Evolutionary conservation across 2,888 invertebrate species (phyloP).

Genomic region (Cephus spinipes): DNA sequence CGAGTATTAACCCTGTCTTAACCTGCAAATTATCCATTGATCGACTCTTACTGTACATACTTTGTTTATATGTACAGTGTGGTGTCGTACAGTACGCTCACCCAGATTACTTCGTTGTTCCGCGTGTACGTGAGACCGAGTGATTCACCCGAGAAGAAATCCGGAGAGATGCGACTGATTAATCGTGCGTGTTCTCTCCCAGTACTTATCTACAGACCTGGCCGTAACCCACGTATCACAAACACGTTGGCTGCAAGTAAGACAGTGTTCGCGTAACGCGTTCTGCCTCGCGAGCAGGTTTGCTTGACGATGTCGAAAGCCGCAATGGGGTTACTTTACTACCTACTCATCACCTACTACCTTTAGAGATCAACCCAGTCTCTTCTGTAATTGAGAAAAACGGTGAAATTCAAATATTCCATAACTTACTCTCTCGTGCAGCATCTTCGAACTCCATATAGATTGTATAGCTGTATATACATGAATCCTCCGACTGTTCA

Average conservation of each 20-base stretch:
- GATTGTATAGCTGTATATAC: no score
- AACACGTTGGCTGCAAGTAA: slow-evolving; percentile 3
- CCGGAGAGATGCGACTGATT: slow-evolving; percentile 33
- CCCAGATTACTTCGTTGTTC: neutral
- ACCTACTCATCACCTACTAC: neutral
- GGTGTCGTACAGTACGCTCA: neutral
- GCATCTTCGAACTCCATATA: neutral
- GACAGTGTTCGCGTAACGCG: slow-evolving; percentile 24
- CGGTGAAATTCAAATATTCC: neutral
- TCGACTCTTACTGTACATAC: neutral
- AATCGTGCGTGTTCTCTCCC: slow-evolving; percentile 33
- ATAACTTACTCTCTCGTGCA: neutral
- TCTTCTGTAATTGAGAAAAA: neutral
- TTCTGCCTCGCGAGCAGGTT: neutral
- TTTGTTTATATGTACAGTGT: neutral
- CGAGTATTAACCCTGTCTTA: slow-evolving; percentile 13
- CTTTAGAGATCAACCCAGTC: neutral
- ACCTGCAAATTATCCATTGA: neutral
- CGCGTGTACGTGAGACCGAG: neutral
- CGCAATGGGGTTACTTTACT: neutral
- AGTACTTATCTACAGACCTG: slow-evolving; percentile 25
- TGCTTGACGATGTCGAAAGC: neutral
- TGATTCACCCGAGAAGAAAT: slow-evolving; percentile 31
- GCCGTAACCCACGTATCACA: slow-evolving; percentile 7
- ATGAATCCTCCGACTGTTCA: neutral